Evolutionary conservation across 2,888 invertebrate genomes (phyloP).

Genomic region (Harpalus rufipes): DNA sequence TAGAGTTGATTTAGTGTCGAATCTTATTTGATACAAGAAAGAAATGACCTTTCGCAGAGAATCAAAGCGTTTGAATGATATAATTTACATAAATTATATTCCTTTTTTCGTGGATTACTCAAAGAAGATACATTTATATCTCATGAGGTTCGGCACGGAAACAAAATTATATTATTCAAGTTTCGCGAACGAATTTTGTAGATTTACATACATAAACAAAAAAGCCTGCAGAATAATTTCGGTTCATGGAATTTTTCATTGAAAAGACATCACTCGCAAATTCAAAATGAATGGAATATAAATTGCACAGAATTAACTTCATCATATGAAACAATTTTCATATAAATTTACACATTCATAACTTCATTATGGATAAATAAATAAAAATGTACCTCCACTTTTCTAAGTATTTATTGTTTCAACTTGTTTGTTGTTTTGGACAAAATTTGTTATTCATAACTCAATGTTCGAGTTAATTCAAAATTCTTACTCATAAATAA

Average conservation of each 20-base stretch:
- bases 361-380: not conserved
- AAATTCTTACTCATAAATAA: too few relatives aligned
- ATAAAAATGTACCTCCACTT: too few relatives aligned
- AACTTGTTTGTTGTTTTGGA: too few relatives aligned
- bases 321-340: not conserved
- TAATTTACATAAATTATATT: slow-evolving; percentile 46
- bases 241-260: slow-evolving; percentile 1
- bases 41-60: slow-evolving; percentile 27
- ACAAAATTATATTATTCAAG: slow-evolving; percentile 15
- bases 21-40: slow-evolving; percentile 41
- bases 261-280: slow-evolving; percentile 6
- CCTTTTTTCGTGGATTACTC: slow-evolving; percentile 13
- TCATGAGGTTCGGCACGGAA: slow-evolving; percentile 1
- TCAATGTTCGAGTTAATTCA: too few relatives aligned
- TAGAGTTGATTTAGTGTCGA: slow-evolving; percentile 46
- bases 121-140: slow-evolving; percentile 16
- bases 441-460: too few relatives aligned
- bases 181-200: not conserved
- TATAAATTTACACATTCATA: not conserved
- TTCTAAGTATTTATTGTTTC: too few relatives aligned
- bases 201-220: slow-evolving; percentile 26
- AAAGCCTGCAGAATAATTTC: slow-evolving; percentile 1
- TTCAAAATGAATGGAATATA: not conserved
- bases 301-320: not conserved
- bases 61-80: slow-evolving; percentile 6